Percentiles rank a stretch among this genome's conserved stretches.
phyloP scores from a whole-genome alignment of 2,113 vertebrate species.

The Ameiurus melas region DNA sequence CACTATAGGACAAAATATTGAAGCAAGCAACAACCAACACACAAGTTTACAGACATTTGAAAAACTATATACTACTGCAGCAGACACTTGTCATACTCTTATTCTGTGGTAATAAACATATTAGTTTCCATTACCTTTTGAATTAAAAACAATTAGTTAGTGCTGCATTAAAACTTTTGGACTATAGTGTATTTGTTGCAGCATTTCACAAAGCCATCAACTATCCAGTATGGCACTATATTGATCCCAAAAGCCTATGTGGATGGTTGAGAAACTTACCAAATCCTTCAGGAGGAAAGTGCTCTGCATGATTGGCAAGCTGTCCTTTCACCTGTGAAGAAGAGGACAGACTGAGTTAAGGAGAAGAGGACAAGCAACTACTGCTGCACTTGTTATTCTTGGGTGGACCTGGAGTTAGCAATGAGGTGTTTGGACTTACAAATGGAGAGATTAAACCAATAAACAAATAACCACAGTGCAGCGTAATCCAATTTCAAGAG shows the following conservation, averaged over 20 bases:
- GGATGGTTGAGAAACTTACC: conserved; percentile 76
- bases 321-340: conserved; percentile 83
- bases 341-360: conserved; percentile 25
- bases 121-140: neutral
- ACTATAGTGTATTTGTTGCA: neutral
- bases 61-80: neutral
- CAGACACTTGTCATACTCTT: neutral
- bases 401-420: neutral
- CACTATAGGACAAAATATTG: neutral
- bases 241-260: neutral
- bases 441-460: neutral
- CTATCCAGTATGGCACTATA: neutral
- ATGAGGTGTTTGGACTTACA: neutral
- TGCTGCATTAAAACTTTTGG: neutral
- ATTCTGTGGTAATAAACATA: neutral
- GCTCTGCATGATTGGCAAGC: conserved; percentile 87
- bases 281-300: conserved; percentile 91
- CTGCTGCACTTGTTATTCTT: neutral
- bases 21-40: neutral
- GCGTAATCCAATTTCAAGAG: neutral
- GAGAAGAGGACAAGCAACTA: neutral
- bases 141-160: neutral
- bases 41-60: neutral
- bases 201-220: neutral
- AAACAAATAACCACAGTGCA: neutral